Percentiles rank a stretch among this genome's conserved stretches.
Evolutionary conservation across 2,113 vertebrate genomes (phyloP).

Genomic region (Dicaeum eximium): DNA sequence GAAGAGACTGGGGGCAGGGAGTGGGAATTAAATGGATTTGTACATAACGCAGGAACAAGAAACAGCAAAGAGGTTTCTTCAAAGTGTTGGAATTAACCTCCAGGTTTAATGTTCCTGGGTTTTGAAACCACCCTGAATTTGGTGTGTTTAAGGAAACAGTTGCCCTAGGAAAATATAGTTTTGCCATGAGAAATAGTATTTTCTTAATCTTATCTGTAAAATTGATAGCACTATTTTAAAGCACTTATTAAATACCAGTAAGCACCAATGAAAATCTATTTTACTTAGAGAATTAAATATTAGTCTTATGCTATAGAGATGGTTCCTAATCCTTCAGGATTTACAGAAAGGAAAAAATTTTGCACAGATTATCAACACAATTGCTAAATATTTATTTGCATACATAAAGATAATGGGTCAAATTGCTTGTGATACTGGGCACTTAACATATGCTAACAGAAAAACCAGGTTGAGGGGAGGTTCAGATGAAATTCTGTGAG

Average conservation of each 20-base stretch:
- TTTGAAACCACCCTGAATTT: not conserved
- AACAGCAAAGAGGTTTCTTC: not conserved
- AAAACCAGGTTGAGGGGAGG: fast-evolving
- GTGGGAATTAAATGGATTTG: not conserved
- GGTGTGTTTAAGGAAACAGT: not conserved
- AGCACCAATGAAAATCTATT: not conserved
- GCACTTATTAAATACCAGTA: not conserved
- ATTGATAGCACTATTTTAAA: not conserved
- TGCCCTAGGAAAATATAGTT: not conserved
- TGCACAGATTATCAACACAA: not conserved
- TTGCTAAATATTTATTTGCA: not conserved
- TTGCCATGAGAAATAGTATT: not conserved
- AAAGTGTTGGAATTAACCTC: not conserved
- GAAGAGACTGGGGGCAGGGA: fast-evolving
- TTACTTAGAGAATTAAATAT: not conserved
- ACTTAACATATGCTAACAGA: not conserved
- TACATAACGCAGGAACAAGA: not conserved
- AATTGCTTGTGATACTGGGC: not conserved
- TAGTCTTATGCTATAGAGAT: not conserved
- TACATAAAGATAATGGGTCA: not conserved
- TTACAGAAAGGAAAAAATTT: not conserved
- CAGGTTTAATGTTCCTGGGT: not conserved
- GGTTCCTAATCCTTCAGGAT: not conserved
- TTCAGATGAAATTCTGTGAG: not conserved
- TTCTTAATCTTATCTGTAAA: not conserved